A percentile compares a stretch with the other conserved stretches of the same genome.
phyloP scores from a whole-genome alignment of 1,140 invertebrate species.

The Papilio helenus region DNA sequence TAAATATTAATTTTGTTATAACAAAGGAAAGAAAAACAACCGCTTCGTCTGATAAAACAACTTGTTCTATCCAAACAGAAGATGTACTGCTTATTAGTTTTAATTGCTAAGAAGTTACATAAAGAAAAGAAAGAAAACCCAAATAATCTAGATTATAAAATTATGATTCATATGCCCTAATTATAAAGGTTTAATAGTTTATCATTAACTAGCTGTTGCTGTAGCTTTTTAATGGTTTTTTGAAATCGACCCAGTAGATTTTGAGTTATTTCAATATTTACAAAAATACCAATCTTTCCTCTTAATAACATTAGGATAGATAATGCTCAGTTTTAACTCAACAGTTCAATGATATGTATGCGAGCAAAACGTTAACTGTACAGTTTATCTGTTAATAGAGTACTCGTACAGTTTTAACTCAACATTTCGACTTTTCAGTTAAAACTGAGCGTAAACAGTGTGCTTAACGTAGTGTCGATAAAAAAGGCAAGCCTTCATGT shows the following conservation, averaged over 20 bases:
- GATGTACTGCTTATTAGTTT: background rate
- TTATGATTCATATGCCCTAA: background rate
- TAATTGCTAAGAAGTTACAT: background rate
- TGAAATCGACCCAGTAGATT: too few relatives aligned
- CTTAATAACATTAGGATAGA: too few relatives aligned
- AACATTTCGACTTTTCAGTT: too few relatives aligned
- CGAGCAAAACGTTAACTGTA: too few relatives aligned
- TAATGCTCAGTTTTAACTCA: too few relatives aligned
- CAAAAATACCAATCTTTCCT: too few relatives aligned
- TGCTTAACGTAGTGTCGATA: background rate
- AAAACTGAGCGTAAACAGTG: too few relatives aligned
- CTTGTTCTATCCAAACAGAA: background rate
- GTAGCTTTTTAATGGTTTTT: too few relatives aligned
- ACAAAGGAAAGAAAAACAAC: background rate
- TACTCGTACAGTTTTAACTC: too few relatives aligned
- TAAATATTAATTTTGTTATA: constrained; percentile 7
- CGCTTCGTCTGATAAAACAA: background rate
- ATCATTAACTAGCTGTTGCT: background rate
- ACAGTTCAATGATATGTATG: too few relatives aligned
- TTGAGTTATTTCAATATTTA: too few relatives aligned
- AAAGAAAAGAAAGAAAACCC: background rate
- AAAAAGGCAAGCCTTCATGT: background rate
- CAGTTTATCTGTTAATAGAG: too few relatives aligned
- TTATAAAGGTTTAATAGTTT: background rate
- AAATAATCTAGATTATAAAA: background rate